Evolutionary conservation across 2,113 vertebrate genomes (phyloP), one percentile per base, ranked within the genome.

Genomic region (Ammospiza nelsoni): DNA sequence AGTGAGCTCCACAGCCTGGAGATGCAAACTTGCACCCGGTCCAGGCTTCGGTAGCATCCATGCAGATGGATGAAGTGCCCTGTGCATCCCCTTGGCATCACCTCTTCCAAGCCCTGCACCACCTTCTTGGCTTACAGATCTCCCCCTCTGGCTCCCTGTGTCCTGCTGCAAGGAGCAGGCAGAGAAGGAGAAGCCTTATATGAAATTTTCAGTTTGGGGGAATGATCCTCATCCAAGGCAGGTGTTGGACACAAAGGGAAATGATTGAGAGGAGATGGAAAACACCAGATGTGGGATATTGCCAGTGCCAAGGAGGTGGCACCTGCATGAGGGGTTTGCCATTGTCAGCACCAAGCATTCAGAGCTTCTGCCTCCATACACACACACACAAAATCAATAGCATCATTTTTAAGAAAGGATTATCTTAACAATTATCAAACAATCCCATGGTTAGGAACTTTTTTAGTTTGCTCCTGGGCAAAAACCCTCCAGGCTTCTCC

Each of bases 161-260:
- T 37, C 43, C 22, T 31, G 39, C 69, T 80, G 39, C 59, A 80
- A 75, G 41, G 35, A 66, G 48, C 24, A 24, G 1, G 0, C 57
- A 54, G 68, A 73, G 43, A 44, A 29, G 37, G 23, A 66, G 28
- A 49, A 82, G 4, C n/a, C 27, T 68, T 44, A 4, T 7, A 23
- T 23, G n/a, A 87, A 89, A 37, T 84, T 46, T 0, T 73, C 0
- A 0, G 3, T 35, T 39, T 35, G 2, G 23, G 18, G 3, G 5
- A 46, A 37, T 20, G 54, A 71, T 54, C 39, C 29, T 76, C 2
- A 0, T 57, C 12, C 63, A 74, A 66, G 39, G n/a, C 72, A 76
- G 57, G 29, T 37, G 59, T 28, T 59, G 83, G 67, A 35, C 39
- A 25, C 49, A 65, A 84, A 79, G 20, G 33, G 62, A 86, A n/a